Base-by-base conservation (phyloP, 2,888 invertebrate species). In the Noctuana brunneofusca region DNA sequence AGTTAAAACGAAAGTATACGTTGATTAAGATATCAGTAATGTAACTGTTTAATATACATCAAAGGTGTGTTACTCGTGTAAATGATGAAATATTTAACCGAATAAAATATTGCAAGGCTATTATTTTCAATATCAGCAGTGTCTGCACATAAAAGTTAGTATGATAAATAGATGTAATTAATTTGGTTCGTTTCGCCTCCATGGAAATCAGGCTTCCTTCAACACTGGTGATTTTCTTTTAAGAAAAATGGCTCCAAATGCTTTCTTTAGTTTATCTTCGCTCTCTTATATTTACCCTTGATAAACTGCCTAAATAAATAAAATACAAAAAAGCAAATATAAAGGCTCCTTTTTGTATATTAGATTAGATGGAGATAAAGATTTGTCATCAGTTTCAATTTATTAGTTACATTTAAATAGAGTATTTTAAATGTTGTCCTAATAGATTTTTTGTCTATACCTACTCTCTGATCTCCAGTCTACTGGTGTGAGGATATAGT, bases 81-180 rank as follows among this genome's bases (percentile, higher is more conserved):
- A 35, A 35, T 6, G 3, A 41, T 41, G 16, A 41, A 41, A 41
- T 14, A 14, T 14, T 1, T 41, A 14, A 41, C 41, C 4, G 14
- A 14, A 41, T 41, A 9, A 9, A 38, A 41, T 14, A 16, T 50
- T 50, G 27, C 16, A 12, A 30, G 27, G 27, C 50, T 22, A 22
- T 48, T 48, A 27, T 32, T 32, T 52, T 20, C 20, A 43, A 43
- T 43, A 30, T 27, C 30, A 52, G 14, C 16, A 52, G 9, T 52
- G 32, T 32, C 18, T 0, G 11, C 22, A 24, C n/a, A 32, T 48
- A 5, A 48, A 48, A 46, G 3, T 48, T 32, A 49, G 22, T 14
- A 49, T 24, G 49, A 58, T 49, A 49, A 58, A 58, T 35, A 16
- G 48, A 58, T 35, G 57, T 35, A 49, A 58, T 58, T 48, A 58